Percentiles rank a stretch among this genome's conserved stretches.
Evolutionary conservation across 2,113 vertebrate genomes (phyloP).

Genomic region (Pycnonotus jocosus): DNA sequence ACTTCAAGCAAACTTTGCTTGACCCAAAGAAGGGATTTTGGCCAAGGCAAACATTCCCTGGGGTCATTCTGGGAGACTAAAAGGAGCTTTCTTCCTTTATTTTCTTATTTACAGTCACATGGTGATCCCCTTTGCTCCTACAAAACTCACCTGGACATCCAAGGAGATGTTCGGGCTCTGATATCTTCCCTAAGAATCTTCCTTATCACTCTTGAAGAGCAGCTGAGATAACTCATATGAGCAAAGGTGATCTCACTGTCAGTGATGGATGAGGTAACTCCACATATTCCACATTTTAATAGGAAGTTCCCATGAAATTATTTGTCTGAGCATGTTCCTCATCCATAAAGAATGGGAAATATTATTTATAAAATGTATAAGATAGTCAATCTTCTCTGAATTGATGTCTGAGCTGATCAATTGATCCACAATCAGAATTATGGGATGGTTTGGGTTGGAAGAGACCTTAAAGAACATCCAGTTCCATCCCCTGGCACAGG

Average conservation of each 20-base stretch:
- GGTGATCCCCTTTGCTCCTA: not conserved
- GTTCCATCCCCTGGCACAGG: not conserved
- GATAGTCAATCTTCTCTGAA: not conserved
- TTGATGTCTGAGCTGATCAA: not conserved
- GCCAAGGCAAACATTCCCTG: not conserved
- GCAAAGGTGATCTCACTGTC: not conserved
- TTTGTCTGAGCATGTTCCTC: not conserved
- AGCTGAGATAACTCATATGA: not conserved
- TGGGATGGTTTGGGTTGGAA: not conserved
- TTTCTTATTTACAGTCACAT: not conserved
- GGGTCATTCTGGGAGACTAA: not conserved
- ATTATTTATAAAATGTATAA: not conserved
- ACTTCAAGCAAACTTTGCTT: not conserved
- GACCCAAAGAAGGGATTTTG: not conserved
- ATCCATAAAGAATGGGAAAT: not conserved
- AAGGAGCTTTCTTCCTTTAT: not conserved
- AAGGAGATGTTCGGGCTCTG: not conserved
- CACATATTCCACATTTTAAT: not conserved
- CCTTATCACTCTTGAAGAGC: not conserved
- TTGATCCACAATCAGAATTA: not conserved
- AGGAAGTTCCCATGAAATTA: not conserved
- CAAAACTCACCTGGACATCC: not conserved
- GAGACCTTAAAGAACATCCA: not conserved
- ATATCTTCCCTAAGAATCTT: not conserved
- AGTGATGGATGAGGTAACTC: not conserved